phyloP scores from a whole-genome alignment of 2,113 vertebrate species.

The Nematolebias whitei region DNA sequence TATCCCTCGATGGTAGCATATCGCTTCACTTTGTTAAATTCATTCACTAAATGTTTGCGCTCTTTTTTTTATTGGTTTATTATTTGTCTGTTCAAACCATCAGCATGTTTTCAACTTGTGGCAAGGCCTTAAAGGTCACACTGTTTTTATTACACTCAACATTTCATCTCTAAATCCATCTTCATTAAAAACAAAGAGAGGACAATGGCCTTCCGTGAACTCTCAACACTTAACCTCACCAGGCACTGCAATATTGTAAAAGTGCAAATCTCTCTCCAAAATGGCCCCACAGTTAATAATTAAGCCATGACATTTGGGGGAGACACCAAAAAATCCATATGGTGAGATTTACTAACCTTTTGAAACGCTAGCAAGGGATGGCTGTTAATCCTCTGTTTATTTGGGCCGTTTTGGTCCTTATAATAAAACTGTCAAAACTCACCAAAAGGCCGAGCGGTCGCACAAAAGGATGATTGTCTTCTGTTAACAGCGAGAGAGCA shows the following conservation, averaged over 20 bases:
- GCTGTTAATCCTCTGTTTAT: constrained; percentile 65
- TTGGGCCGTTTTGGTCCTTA: constrained; percentile 59
- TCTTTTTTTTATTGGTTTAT: constrained; percentile 13
- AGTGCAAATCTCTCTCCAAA: constrained; percentile 73
- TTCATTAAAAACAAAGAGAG: constrained; percentile 74
- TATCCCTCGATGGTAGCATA: background rate
- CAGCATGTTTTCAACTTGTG: constrained; percentile 36
- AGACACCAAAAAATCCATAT: constrained; percentile 79
- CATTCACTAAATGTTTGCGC: background rate
- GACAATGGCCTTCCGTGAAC: constrained; percentile 69
- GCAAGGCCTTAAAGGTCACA: constrained; percentile 66
- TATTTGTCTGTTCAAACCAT: constrained; percentile 37
- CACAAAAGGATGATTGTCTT: constrained; percentile 62
- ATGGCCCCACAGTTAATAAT: constrained; percentile 79
- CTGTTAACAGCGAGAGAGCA: constrained; percentile 51
- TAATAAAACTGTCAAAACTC: constrained; percentile 77
- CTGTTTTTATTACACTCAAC: constrained; percentile 71
- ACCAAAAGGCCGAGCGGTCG: constrained; percentile 23
- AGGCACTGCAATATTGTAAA: constrained; percentile 73
- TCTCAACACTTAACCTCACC: constrained; percentile 77
- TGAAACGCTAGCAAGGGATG: constrained; percentile 56
- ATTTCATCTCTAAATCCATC: constrained; percentile 77
- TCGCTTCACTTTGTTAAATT: constrained; percentile 1
- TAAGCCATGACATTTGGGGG: constrained; percentile 79
- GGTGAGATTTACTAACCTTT: constrained; percentile 80